Percentiles rank a stretch among this genome's conserved stretches.
Conservation (phyloP, 2,888 invertebrate species). For the Timandra comae region DNA sequence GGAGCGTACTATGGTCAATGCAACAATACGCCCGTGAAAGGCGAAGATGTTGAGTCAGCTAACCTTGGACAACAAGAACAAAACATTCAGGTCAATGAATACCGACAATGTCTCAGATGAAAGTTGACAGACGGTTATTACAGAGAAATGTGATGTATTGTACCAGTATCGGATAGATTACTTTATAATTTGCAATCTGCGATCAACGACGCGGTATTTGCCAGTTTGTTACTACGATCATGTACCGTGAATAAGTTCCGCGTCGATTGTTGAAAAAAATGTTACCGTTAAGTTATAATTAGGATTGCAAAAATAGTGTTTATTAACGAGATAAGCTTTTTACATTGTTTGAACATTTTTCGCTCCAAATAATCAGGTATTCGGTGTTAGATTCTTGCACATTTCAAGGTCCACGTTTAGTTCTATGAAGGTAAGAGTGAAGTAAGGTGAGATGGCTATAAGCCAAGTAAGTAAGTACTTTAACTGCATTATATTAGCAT, state of each 20-base stretch:
- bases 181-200: neutral
- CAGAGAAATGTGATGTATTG: neutral
- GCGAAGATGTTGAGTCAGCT: conserved; percentile 21
- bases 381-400: conserved; percentile 21
- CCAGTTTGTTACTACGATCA: conserved; percentile 2
- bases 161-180: conserved; percentile 1
- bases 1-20: conserved; percentile 23
- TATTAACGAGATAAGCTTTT: conserved; percentile 26
- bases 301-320: conserved; percentile 23
- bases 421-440: conserved; percentile 2
- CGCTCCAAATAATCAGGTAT: conserved; percentile 37
- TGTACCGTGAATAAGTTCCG: conserved; percentile 20
- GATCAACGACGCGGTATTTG: no score
- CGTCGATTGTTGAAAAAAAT: conserved; percentile 15
- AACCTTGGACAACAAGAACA: conserved; percentile 42
- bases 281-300: conserved; percentile 19
- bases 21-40: conserved; percentile 40
- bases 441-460: no score
- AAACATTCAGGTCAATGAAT: conserved; percentile 49
- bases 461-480: no score
- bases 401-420: conserved; percentile 25
- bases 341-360: conserved; percentile 30
- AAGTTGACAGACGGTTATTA: conserved; percentile 27
- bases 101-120: conserved; percentile 25
- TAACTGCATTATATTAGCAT: no score